Conservation (phyloP, 2,888 invertebrate genomes). For the Podotricha telesiphe region DNA sequence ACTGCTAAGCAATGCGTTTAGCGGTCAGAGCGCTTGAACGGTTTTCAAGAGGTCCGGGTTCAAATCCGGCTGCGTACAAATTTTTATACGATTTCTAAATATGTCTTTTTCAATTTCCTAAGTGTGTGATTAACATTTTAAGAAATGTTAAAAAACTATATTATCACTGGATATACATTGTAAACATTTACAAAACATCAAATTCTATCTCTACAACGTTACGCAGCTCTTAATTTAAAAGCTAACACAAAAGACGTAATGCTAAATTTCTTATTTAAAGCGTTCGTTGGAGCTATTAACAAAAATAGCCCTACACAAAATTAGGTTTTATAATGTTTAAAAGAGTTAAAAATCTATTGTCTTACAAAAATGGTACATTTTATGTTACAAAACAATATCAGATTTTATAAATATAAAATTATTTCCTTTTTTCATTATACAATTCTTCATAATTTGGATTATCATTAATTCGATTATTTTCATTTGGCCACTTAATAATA, state of each 20-base stretch:
- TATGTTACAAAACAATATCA: constrained; percentile 32
- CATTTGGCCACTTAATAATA: constrained; percentile 40
- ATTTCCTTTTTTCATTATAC: no score
- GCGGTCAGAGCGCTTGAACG: no score
- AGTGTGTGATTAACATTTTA: no score
- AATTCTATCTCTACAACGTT: constrained; percentile 15
- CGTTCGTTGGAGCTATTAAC: constrained; percentile 5
- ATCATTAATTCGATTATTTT: constrained; percentile 17
- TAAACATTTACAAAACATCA: constrained; percentile 13
- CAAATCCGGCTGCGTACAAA: no score
- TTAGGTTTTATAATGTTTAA: background rate
- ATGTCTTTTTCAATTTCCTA: no score
- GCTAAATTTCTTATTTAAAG: constrained; percentile 15
- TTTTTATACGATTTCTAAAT: no score
- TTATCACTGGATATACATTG: constrained; percentile 18
- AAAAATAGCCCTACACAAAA: constrained; percentile 11
- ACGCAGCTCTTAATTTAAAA: constrained; percentile 12
- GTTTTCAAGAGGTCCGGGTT: no score
- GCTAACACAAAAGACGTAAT: constrained; percentile 11
- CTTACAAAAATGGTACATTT: constrained; percentile 7
- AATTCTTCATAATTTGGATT: no score
- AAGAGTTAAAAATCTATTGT: background rate
- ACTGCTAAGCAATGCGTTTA: no score
- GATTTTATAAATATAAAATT: constrained; percentile 1
- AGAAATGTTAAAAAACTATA: no score